These are phyloP conservation scores for Coranthus polyacanthus DNA, from an alignment of 2,797 vertebrate genomes.

Conservation along the genomic window DNA sequence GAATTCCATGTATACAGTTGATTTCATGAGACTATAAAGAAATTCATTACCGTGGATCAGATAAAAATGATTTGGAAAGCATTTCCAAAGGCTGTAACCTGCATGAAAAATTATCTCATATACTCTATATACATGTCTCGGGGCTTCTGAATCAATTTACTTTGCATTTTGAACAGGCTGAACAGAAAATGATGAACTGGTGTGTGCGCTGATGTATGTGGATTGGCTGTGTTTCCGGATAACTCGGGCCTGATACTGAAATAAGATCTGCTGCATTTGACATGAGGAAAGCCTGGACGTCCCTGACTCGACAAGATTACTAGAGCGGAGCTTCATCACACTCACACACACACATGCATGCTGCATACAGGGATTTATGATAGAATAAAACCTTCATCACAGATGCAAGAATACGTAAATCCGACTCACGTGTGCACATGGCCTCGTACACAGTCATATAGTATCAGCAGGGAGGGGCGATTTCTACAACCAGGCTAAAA, in stretches of 20 bases:
- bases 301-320: constrained; percentile 72
- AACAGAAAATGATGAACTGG: constrained; percentile 28
- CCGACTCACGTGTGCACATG: constrained; percentile 62
- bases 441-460: constrained; percentile 23
- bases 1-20: too few relatives aligned
- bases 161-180: constrained; percentile 50
- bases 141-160: constrained; percentile 38
- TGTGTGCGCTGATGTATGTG: constrained; percentile 30
- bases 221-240: constrained; percentile 41
- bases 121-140: not conserved
- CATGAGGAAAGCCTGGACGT: constrained; percentile 63
- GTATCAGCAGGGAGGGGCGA: constrained; percentile 16
- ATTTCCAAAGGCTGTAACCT: not conserved
- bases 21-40: too few relatives aligned
- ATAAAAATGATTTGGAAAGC: constrained; percentile 1
- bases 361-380: constrained; percentile 68
- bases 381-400: constrained; percentile 77
- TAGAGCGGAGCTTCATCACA: constrained; percentile 35
- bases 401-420: constrained; percentile 75
- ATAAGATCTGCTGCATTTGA: constrained; percentile 67
- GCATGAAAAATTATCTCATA: constrained; percentile 11
- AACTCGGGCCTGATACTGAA: constrained; percentile 47
- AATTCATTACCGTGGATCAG: too few relatives aligned
- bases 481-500: constrained; percentile 20
- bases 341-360: constrained; percentile 36